Percentiles rank a stretch among this genome's conserved stretches.
phyloP scores from a whole-genome alignment of 2,113 vertebrate genomes.

The Eidolon helvum region DNA sequence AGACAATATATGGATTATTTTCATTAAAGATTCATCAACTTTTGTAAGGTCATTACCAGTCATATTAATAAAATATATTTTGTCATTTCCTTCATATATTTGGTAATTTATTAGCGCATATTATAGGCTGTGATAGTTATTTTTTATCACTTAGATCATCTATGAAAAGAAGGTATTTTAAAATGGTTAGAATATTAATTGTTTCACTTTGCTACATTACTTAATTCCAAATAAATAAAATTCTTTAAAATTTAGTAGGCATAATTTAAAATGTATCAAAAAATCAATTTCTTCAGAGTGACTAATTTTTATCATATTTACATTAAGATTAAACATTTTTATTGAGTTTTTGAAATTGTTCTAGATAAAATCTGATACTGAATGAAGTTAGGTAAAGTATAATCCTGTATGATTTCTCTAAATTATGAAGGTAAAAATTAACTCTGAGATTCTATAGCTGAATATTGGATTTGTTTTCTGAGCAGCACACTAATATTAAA shows the following conservation, averaged over 20 bases:
- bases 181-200: not conserved
- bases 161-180: not conserved
- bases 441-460: conserved; percentile 12
- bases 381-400: not conserved
- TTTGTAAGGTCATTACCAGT: not conserved
- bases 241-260: not conserved
- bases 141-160: not conserved
- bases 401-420: not conserved
- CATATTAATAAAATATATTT: conserved; percentile 34
- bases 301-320: conserved; percentile 17
- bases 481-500: conserved; percentile 67
- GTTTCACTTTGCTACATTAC: not conserved
- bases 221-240: conserved; percentile 10
- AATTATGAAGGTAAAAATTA: conserved; percentile 22
- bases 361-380: conserved; percentile 34
- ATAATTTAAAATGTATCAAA: conserved; percentile 41
- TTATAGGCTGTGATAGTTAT: not conserved
- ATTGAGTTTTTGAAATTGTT: not conserved
- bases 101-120: not conserved
- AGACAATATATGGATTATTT: not conserved
- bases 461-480: conserved; percentile 63
- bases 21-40: not conserved
- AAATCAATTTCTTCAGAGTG: not conserved
- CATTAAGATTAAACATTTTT: conserved; percentile 24
- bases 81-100: conserved; percentile 22